Percentiles rank a stretch among this genome's conserved stretches.
Evolutionary conservation across 2,888 invertebrate genomes (phyloP).

Genomic region (Dynastes tityus): DNA sequence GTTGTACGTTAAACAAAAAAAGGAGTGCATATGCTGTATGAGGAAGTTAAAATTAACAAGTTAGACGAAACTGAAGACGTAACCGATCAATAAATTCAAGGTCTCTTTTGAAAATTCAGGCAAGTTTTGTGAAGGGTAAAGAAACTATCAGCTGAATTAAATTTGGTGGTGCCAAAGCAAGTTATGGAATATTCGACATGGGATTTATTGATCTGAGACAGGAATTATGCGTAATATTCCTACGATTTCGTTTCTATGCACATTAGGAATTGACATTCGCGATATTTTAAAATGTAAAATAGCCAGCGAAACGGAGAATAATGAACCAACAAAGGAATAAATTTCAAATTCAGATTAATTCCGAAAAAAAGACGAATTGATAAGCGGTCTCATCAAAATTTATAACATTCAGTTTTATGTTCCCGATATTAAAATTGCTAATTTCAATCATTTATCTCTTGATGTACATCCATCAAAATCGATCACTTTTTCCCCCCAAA

Average conservation of each 20-base stretch:
- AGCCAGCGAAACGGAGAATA: background rate
- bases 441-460: conserved; percentile 15
- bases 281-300: conserved; percentile 9
- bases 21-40: background rate
- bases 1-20: background rate
- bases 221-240: background rate
- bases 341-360: conserved; percentile 19
- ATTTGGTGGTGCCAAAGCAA: background rate
- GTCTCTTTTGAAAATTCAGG: conserved; percentile 11
- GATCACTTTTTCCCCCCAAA: conserved; percentile 15
- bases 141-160: background rate
- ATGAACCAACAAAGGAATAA: conserved; percentile 2
- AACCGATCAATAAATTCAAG: conserved; percentile 27
- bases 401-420: conserved; percentile 34
- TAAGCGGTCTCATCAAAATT: conserved; percentile 31
- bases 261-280: background rate
- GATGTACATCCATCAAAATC: conserved; percentile 15
- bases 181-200: background rate
- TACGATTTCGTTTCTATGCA: background rate
- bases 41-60: conserved; percentile 9
- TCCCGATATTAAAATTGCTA: conserved; percentile 32
- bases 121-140: background rate
- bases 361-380: conserved; percentile 14
- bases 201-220: background rate
- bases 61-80: conserved; percentile 13